Evolutionary conservation across 2,888 invertebrate genomes (phyloP).

Genomic region (Caenorhabditis sp.): DNA sequence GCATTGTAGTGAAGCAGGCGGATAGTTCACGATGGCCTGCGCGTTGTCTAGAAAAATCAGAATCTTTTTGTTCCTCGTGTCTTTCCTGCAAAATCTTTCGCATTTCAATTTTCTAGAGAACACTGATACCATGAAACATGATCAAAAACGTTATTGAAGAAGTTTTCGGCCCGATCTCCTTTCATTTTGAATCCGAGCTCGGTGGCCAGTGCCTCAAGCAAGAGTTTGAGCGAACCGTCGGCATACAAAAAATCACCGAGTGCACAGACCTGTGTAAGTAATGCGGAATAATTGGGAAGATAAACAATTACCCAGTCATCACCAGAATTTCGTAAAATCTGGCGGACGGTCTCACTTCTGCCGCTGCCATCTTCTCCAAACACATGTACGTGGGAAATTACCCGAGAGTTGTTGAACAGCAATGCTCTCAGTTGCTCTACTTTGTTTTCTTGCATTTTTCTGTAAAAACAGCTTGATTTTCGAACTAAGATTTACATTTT

Average conservation of each 20-base stretch:
- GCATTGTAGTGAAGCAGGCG: conserved; percentile 33
- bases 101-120: neutral
- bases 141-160: conserved; percentile 31
- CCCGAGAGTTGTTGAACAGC: conserved; percentile 38
- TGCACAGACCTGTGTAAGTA: conserved; percentile 26
- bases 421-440: conserved; percentile 5
- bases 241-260: conserved; percentile 49
- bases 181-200: conserved; percentile 38
- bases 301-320: conserved; percentile 47
- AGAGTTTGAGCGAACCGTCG: conserved; percentile 41
- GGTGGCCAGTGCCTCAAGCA: conserved; percentile 33
- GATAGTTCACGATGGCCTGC: conserved; percentile 43
- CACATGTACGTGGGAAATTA: conserved; percentile 45
- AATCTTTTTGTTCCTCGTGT: conserved; percentile 27
- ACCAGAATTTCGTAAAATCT: conserved; percentile 11
- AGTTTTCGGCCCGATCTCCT: conserved; percentile 36
- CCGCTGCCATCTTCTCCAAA: conserved; percentile 52
- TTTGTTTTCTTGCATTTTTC: conserved; percentile 12
- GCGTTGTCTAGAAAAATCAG: conserved; percentile 50
- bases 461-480: no score
- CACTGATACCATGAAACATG: conserved; percentile 30
- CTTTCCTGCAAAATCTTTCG: conserved; percentile 11
- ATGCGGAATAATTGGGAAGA: no score
- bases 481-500: no score
- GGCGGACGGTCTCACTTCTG: conserved; percentile 36